Evolutionary conservation across 2,888 invertebrate species (phyloP).

Genomic region (Megaustenia siamemsis): DNA sequence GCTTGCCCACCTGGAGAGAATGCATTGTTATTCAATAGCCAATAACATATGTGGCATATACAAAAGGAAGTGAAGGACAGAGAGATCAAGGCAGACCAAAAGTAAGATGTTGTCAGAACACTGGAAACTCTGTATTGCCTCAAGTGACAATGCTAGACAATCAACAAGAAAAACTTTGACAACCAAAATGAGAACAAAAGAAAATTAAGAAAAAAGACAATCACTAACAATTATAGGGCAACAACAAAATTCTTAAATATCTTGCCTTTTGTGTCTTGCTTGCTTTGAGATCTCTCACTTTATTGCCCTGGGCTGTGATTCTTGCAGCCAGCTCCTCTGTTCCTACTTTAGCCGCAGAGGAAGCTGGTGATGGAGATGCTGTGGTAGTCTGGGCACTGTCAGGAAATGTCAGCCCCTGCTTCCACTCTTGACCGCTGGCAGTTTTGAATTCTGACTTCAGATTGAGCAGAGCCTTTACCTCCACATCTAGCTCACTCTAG

Average conservation of each 20-base stretch:
- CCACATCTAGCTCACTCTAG: conserved; percentile 81
- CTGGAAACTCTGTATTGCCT: neutral
- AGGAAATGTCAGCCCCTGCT: conserved; percentile 75
- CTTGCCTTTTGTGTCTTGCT: conserved; percentile 85
- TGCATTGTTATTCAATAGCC: too few species aligned
- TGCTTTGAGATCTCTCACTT: conserved; percentile 86
- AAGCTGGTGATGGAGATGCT: conserved; percentile 38
- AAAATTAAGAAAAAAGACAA: neutral
- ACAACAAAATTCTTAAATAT: neutral
- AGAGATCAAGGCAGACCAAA: too few species aligned
- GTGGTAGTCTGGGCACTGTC: neutral
- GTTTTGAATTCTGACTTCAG: conserved; percentile 89
- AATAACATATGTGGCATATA: too few species aligned
- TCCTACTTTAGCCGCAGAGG: conserved; percentile 48
- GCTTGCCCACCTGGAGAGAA: too few species aligned
- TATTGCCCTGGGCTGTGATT: conserved; percentile 85
- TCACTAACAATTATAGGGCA: neutral
- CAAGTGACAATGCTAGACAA: too few species aligned
- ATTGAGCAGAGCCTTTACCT: conserved; percentile 84
- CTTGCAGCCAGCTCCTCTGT: conserved; percentile 67
- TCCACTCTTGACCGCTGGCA: conserved; percentile 86
- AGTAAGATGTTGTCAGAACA: too few species aligned
- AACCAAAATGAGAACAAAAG: too few species aligned
- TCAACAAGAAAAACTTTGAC: too few species aligned
- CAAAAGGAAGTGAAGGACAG: too few species aligned